Percentiles rank a stretch among this genome's conserved stretches.
Evolutionary conservation across 2,797 vertebrate genomes (phyloP).

Genomic region (Periparus ater): DNA sequence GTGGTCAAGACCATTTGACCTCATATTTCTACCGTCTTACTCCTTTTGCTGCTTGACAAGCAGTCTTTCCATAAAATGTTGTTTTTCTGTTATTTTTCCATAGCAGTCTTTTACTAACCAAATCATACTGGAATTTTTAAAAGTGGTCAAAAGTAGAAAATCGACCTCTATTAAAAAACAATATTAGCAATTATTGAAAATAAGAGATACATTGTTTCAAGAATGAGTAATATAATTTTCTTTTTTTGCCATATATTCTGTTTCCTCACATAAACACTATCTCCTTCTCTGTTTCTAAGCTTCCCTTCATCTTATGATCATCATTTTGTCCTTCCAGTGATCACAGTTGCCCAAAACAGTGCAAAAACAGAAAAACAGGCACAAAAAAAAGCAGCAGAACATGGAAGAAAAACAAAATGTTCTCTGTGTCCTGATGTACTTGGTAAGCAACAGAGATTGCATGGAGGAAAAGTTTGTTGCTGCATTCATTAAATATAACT

Average conservation of each 20-base stretch:
- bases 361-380: conserved; percentile 24
- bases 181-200: background rate
- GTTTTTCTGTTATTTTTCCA: background rate
- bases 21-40: background rate
- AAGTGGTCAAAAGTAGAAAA: background rate
- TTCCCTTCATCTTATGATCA: conserved; percentile 19
- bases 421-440: conserved; percentile 8
- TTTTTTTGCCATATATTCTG: background rate
- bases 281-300: background rate
- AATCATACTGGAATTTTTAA: background rate
- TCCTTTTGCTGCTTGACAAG: background rate
- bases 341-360: background rate
- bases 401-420: conserved; percentile 41
- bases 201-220: background rate
- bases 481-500: conserved; percentile 20
- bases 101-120: background rate
- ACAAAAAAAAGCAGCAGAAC: conserved; percentile 7
- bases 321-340: conserved; percentile 19
- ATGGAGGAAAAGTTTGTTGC: conserved; percentile 19
- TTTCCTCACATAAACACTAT: background rate
- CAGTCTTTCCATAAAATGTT: background rate
- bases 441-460: background rate
- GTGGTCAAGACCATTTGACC: conserved; percentile 1
- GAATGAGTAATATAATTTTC: background rate
- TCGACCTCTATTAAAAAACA: background rate